Conservation (phyloP, 1,140 invertebrate species). For the Phymastichus coffea region DNA sequence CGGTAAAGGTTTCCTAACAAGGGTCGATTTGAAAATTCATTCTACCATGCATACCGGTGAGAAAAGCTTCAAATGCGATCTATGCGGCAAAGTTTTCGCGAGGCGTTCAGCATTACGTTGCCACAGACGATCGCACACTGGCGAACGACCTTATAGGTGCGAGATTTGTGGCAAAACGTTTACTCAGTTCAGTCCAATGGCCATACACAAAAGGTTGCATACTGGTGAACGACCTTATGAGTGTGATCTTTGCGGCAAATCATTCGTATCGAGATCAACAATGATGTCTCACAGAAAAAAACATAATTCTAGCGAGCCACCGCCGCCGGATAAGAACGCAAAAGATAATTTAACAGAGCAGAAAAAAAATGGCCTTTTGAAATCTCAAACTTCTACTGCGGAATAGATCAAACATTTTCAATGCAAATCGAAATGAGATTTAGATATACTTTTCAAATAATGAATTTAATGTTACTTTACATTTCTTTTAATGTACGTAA, state of each 20-base stretch:
- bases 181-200: slow-evolving; percentile 66
- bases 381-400: background rate
- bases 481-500: too few species aligned
- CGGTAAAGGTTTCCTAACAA: slow-evolving; percentile 67
- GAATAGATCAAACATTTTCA: too few species aligned
- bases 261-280: slow-evolving; percentile 62
- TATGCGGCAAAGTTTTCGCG: slow-evolving; percentile 70
- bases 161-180: slow-evolving; percentile 66
- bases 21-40: slow-evolving; percentile 63
- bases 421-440: too few species aligned
- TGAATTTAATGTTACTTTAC: too few species aligned
- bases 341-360: slow-evolving; percentile 16
- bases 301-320: slow-evolving; percentile 41
- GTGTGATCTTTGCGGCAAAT: slow-evolving; percentile 70
- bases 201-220: slow-evolving; percentile 66
- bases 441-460: too few species aligned
- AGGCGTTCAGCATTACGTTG: slow-evolving; percentile 68
- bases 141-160: slow-evolving; percentile 68
- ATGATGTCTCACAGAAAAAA: slow-evolving; percentile 65
- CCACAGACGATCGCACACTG: slow-evolving; percentile 68
- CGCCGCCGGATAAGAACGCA: slow-evolving; percentile 42
- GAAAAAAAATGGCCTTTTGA: slow-evolving; percentile 2
- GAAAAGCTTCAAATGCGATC: slow-evolving; percentile 68
- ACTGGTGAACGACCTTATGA: slow-evolving; percentile 80
- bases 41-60: slow-evolving; percentile 71